Base-by-base conservation (phyloP, 1,140 invertebrate species). In the Galleria mellonella region DNA sequence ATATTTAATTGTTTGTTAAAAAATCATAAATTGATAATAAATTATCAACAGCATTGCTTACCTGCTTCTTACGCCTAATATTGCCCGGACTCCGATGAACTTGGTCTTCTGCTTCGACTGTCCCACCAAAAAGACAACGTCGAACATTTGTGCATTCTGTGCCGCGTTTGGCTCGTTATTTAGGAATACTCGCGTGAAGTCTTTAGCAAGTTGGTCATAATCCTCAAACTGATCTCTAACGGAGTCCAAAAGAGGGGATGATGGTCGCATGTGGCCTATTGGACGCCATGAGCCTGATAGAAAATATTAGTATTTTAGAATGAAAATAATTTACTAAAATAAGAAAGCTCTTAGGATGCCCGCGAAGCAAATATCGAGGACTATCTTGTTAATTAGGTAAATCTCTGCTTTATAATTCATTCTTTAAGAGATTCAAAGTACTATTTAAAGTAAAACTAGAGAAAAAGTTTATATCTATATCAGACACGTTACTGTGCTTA, bases 251-350 rank as follows among this genome's bases (percentile, higher is more conserved):
- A 98, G 87, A 1, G 96, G 96, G 17, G 95, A 97, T 0, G 95
- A 97, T 0, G 96, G 96, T 70, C 96, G 87, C 95, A 97, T 96
- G 79, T 97, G 96, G 33, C 96, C 96, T 49, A 98, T 97, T 1
- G 96, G 96, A 60, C 96, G 89, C 96, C 96, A 98, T 1, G 96
- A 97, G 45, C 94, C 95, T 86, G 56, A 0, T 61, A 68, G n/a
- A 13, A n/a, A 8, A 47, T 28, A 6, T 23, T 23, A 23, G 17
- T 6, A 23, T 23, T 23, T 23, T 23, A 23, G 17, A 23, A 42
- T 14, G 27, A 23, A 2, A 23, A 23, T n/a, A n/a, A n/a, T n/a
- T n/a, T n/a, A n/a, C n/a, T n/a, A n/a, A n/a, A n/a, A 23, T 3
- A 23, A 23, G 17, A 23, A 23, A 23, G n/a, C n/a, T n/a, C n/a